Base-by-base conservation (phyloP, 2,797 vertebrate genomes). In the Phataginus tetradactyla region DNA sequence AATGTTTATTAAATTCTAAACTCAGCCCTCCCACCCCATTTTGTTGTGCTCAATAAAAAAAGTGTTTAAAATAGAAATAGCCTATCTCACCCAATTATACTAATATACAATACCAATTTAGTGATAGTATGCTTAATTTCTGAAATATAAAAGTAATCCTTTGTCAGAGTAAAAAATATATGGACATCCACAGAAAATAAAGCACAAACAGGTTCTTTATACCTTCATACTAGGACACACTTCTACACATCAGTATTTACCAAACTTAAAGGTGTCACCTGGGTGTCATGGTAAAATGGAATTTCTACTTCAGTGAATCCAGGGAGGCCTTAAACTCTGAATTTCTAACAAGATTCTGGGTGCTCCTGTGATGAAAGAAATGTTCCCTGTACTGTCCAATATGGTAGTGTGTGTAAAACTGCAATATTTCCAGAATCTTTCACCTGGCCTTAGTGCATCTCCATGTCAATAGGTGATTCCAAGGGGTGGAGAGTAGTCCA, bases 1-100 rank as follows among this genome's bases (percentile, higher is more conserved):
- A 90, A 69, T 51, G 7, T 34, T 53, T 64, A 91, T 91, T 93
- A 91, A 81, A 89, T 91, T 81, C 17, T 89, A 29, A 86, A 93
- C 18, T 81, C 23, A 87, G 32, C 39, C 86, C 13, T 14, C 64
- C 32, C 11, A 69, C 18, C 64, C 32, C 11, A 69, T 74, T 92
- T 72, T 90, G 39, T 25, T 94, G 34, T 4, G 29, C 12, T 79
- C 14, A 64, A 69, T 51, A 15, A 72, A 85, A 89, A 85, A 77
- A 39, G 10, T 77, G 29, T 78, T 91, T 83, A 90, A 79, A 93
- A 94, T 23, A 88, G 32, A 75, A 61, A 74, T 68, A 51, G 0
- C 6, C 13, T 55, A n/a, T 57, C 21, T 84, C 7, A 37, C 10
- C 25, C 32, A 20, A 69, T 51, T 64, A 23, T 37, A 69, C 3